phyloP scores from a whole-genome alignment of 2,113 vertebrate genomes.

The Peromyscus leucopus region DNA sequence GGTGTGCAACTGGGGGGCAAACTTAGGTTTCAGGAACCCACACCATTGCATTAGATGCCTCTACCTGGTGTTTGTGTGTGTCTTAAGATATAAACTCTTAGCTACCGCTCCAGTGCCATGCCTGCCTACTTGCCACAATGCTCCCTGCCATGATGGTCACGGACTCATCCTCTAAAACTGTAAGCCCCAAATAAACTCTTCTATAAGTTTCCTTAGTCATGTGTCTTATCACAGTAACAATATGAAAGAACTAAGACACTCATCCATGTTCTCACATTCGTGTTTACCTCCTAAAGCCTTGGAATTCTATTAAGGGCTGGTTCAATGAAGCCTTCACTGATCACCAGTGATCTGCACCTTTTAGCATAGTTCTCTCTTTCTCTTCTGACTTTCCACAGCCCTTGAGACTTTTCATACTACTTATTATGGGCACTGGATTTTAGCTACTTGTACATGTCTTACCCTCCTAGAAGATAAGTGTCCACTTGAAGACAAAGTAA shows the following conservation, averaged over 20 bases:
- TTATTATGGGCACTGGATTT: not conserved
- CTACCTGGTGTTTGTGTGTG: not conserved
- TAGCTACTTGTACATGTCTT: conserved; percentile 32
- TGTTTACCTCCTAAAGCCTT: conserved; percentile 44
- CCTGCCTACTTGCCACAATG: not conserved
- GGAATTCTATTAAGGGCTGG: conserved; percentile 2
- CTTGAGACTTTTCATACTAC: conserved; percentile 12
- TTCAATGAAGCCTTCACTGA: not conserved
- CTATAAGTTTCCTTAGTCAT: not conserved
- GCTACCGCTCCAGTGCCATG: not conserved
- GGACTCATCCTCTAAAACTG: not conserved
- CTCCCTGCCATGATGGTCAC: not conserved
- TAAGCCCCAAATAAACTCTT: not conserved
- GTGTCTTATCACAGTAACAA: not conserved
- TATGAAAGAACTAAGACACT: not conserved
- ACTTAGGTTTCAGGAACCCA: not conserved
- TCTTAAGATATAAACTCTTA: not conserved
- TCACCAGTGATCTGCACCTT: not conserved
- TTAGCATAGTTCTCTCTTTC: not conserved
- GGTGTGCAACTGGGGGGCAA: not conserved
- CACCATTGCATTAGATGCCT: not conserved
- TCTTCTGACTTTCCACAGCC: not conserved
- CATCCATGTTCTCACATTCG: not conserved
- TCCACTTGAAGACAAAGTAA: conserved; percentile 5
- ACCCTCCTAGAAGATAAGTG: not conserved